phyloP scores from a whole-genome alignment of 2,888 invertebrate species.

The Lepetodrilus schrolli region DNA sequence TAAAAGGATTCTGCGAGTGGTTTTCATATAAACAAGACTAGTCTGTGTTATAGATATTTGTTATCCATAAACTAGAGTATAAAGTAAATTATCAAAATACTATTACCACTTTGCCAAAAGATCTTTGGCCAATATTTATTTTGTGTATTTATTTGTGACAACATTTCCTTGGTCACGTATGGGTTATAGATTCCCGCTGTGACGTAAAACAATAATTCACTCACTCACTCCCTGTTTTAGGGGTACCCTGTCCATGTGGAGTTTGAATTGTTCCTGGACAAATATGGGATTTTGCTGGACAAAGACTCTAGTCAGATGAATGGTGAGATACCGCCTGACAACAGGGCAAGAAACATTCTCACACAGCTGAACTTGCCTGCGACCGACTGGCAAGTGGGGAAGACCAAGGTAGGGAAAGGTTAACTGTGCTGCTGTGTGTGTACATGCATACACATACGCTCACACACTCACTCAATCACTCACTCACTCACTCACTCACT shows the following conservation, averaged over 20 bases:
- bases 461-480: too few relatives aligned
- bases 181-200: too few relatives aligned
- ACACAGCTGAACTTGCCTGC: constrained; percentile 55
- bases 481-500: neutral
- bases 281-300: constrained; percentile 60
- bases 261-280: constrained; percentile 56
- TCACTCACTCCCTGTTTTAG: too few relatives aligned
- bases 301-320: constrained; percentile 26
- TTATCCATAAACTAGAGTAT: too few relatives aligned
- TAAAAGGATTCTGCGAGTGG: too few relatives aligned
- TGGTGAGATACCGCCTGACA: constrained; percentile 41
- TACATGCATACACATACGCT: neutral
- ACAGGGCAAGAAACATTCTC: constrained; percentile 50
- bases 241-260: constrained; percentile 70
- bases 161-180: too few relatives aligned
- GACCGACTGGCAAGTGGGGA: constrained; percentile 69
- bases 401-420: constrained; percentile 60
- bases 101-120: too few relatives aligned
- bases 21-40: neutral
- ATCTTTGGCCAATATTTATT: too few relatives aligned
- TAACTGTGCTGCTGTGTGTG: too few relatives aligned
- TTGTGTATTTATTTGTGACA: too few relatives aligned
- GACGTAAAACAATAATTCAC: too few relatives aligned
- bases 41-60: neutral
- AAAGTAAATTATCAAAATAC: too few relatives aligned